Base-by-base conservation (phyloP, 2,888 invertebrate genomes). In the Synanthedon andrenaeformis region DNA sequence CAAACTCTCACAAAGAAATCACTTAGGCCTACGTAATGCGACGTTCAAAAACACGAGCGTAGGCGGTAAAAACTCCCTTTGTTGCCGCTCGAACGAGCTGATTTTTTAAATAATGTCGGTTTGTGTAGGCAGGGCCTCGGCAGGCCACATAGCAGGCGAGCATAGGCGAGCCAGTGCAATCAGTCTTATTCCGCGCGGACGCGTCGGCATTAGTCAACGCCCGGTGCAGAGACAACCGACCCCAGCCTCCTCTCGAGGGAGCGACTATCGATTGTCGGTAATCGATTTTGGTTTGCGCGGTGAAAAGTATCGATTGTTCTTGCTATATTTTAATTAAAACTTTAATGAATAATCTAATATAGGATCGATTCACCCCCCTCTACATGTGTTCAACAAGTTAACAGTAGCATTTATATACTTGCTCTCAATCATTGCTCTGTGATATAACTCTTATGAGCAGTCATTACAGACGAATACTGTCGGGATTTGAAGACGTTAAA, bases 101-200 rank as follows among this genome's bases (percentile, higher is more conserved):
- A 83, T 84, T 85, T 85, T 83, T 85, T 84, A 86, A 85, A 84
- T 85, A 85, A 85, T 83, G 85, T 83, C 79, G 84, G 83, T 73
- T 72, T 77, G 75, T 76, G 79, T 80, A 82, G 84, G 84, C 76
- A 80, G 79, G 76, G 71, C 66, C 62, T 56, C 61, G 68, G 72
- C 69, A 72, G 74, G 76, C 79, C 77, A 76, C 80, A 79, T 76
- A 74, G 79, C 74, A 73, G 74, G 77, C 83, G 80, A 79, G 83
- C 83, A 82, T 81, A 80, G 82, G 77, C 80, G 74, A 80, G 73
- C 74, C 70, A 69, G 66, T 72, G 82, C 82, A 81, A 87, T 87
- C 86, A 83, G 80, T 87, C 86, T 87, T 86, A 82, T 86, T 87
- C 86, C 86, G 78, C 82, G 84, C 82, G 83, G 87, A 85, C 87